Evolutionary conservation across 2,888 invertebrate genomes (phyloP).

Genomic region (Platycheirus rosarum): DNA sequence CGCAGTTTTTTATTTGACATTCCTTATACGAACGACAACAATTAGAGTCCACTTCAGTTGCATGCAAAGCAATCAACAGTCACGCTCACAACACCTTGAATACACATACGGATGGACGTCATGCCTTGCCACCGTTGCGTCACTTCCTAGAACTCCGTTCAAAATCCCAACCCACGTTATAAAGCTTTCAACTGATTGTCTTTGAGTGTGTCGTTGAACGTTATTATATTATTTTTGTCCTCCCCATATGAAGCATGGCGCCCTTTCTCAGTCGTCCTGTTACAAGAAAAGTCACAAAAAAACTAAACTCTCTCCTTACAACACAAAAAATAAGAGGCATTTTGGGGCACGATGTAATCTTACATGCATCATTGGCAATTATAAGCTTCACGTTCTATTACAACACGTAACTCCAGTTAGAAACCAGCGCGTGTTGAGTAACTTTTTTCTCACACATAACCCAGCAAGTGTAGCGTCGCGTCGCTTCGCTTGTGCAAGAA

Average conservation of each 20-base stretch:
- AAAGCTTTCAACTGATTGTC: constrained; percentile 53
- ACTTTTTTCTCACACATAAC: neutral
- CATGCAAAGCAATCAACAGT: constrained; percentile 65
- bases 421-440: neutral
- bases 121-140: neutral
- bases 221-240: neutral
- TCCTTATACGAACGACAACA: constrained; percentile 51
- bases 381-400: constrained; percentile 44
- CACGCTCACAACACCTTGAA: constrained; percentile 49
- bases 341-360: constrained; percentile 28
- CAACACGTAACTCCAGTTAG: constrained; percentile 48
- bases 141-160: neutral
- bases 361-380: constrained; percentile 56
- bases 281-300: constrained; percentile 38
- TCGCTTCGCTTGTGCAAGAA: constrained; percentile 21
- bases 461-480: constrained; percentile 31
- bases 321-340: constrained; percentile 10
- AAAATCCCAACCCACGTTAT: constrained; percentile 22
- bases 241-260: constrained; percentile 40
- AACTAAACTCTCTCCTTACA: neutral
- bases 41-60: constrained; percentile 66
- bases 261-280: constrained; percentile 20
- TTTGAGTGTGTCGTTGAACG: constrained; percentile 13
- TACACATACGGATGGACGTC: too few relatives aligned
- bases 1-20: constrained; percentile 54